Conservation (phyloP, 2,113 vertebrate genomes). For the Larimichthys crocea region DNA sequence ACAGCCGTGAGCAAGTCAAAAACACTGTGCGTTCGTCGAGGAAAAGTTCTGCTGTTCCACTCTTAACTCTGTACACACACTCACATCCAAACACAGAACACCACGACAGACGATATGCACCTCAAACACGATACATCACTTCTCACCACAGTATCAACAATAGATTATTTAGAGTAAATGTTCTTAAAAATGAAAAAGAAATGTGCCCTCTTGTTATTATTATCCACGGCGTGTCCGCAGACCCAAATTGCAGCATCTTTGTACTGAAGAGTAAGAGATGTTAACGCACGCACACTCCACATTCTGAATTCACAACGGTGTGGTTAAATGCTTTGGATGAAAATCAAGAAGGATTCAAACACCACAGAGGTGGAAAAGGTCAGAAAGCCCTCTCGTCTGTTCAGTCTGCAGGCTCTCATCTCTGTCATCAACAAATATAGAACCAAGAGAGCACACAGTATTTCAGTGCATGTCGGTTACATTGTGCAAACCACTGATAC, state of each 20-base stretch:
- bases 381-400: constrained; percentile 17
- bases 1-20: constrained; percentile 23
- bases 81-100: constrained; percentile 61
- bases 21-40: constrained; percentile 27
- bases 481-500: constrained; percentile 54
- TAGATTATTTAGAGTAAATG: constrained; percentile 62
- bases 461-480: constrained; percentile 75
- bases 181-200: constrained; percentile 51
- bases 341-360: constrained; percentile 56
- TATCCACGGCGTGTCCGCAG: constrained; percentile 3
- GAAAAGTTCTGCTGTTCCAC: constrained; percentile 33
- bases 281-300: constrained; percentile 23
- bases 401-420: constrained; percentile 28
- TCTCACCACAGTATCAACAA: constrained; percentile 70
- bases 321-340: constrained; percentile 67
- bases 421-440: constrained; percentile 31
- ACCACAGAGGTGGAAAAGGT: constrained; percentile 17
- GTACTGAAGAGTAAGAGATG: constrained; percentile 5
- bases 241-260: constrained; percentile 21
- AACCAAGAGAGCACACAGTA: constrained; percentile 42
- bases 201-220: constrained; percentile 33
- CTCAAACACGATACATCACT: constrained; percentile 76
- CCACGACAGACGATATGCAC: constrained; percentile 61
- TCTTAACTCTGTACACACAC: constrained; percentile 56
- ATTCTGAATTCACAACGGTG: constrained; percentile 59